These are phyloP conservation scores for Drosophila fungiperda DNA, from an alignment of 2,888 invertebrate genomes.

Conservation along the genomic window DNA sequence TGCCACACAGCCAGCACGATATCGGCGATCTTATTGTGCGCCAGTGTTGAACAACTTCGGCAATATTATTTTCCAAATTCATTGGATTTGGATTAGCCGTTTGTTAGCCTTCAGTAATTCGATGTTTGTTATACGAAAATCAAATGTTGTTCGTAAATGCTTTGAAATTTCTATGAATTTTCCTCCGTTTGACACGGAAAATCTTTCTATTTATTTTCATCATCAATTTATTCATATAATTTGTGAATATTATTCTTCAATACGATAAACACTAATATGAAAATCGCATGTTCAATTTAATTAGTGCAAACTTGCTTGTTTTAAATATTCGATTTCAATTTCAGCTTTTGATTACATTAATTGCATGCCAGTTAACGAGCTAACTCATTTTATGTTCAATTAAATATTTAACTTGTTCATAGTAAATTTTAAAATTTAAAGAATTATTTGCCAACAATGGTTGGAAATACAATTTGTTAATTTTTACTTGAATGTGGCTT, in stretches of 20 bases:
- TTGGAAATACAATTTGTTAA: not conserved
- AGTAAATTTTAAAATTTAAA: not conserved
- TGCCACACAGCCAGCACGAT: not conserved
- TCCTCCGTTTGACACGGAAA: not conserved
- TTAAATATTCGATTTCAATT: not conserved
- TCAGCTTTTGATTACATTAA: not conserved
- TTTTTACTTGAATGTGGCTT: too few species aligned
- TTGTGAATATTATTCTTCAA: not conserved
- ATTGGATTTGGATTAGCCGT: not conserved
- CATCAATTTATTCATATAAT: not conserved
- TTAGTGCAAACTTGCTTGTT: not conserved
- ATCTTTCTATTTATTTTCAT: not conserved
- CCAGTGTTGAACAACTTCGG: conserved; percentile 14
- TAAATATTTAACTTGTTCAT: not conserved
- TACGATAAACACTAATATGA: not conserved
- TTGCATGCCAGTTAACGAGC: not conserved
- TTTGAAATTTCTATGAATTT: not conserved
- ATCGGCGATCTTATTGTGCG: conserved; percentile 8
- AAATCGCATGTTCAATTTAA: not conserved
- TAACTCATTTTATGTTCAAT: not conserved
- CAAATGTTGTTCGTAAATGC: not conserved
- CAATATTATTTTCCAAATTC: not conserved
- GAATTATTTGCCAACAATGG: not conserved
- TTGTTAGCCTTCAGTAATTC: not conserved
- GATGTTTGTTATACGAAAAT: not conserved